Evolutionary conservation across 2,113 vertebrate genomes (phyloP), one percentile per base, ranked within the genome.

Genomic region (Camelus dromedarius): DNA sequence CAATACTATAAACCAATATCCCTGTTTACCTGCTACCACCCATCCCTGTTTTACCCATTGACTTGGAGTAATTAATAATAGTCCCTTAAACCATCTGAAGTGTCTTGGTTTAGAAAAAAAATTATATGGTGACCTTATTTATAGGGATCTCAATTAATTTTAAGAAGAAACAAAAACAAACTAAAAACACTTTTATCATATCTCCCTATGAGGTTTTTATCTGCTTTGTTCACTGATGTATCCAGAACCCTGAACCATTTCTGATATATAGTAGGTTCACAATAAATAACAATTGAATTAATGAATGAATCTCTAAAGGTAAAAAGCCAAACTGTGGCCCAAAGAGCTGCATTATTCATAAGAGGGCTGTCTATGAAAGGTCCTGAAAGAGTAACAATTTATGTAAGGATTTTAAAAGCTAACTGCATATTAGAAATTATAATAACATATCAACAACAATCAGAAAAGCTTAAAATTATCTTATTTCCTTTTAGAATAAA

Each of bases 401-500:
- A 64, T 8, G n/a, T 32, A 83, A 72, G 62, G 35, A 79, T 85
- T 73, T 86, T 8, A 82, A 95, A 76, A 30, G 8, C 24, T 54
- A 48, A 7, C 8, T 90, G 26, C 28, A 6, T 81, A 38, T 75
- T 19, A 96, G 4, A 97, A 58, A 32, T n/a, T 26, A 60, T 14
- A 69, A 52, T 48, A 81, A 46, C 66, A 28, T 58, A 52, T 48
- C 26, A 69, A 48, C n/a, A 86, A 48, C 14, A 69, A 64, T 3
- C 5, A 91, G 60, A 72, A 60, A 11, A 89, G 81, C 14, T 50
- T 70, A 69, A 46, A 83, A 32, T 70, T 69, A 76, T 18, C 11
- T 87, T 73, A 50, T 62, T 82, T 91, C 8, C 16, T 64, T 86
- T 91, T 66, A 86, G 22, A 87, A 87, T 76, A 91, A 69, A 42